A percentile compares a stretch with the other conserved stretches of the same genome.
Conservation (phyloP, 2,888 invertebrate genomes). For the Rhagonycha fulva region DNA sequence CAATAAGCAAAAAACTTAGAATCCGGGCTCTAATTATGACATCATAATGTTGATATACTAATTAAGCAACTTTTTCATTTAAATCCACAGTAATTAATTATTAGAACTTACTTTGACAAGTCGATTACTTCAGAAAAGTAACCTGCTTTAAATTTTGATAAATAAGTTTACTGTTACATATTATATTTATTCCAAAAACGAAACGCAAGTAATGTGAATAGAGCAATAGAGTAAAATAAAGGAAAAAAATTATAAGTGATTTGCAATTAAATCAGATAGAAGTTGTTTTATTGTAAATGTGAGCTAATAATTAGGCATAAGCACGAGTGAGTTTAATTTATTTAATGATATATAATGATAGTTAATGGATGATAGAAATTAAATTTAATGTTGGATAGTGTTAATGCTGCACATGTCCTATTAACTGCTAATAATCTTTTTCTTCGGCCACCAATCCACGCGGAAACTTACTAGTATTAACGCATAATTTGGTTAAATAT, state of each 20-base stretch:
- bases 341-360: slow-evolving; percentile 28
- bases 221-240: background rate
- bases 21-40: too few relatives aligned
- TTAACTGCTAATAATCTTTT: slow-evolving; percentile 12
- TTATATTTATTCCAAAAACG: background rate
- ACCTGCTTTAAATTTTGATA: background rate
- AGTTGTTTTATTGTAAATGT: background rate
- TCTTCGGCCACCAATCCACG: slow-evolving; percentile 3
- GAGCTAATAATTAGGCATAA: slow-evolving; percentile 13
- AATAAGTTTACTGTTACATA: background rate
- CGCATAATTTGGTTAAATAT: background rate
- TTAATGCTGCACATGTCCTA: slow-evolving; percentile 14
- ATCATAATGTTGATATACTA: too few relatives aligned
- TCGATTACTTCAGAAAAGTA: background rate
- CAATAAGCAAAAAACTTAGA: too few relatives aligned
- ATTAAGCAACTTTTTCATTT: too few relatives aligned
- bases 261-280: background rate
- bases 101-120: background rate
- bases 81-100: too few relatives aligned
- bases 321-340: slow-evolving; percentile 19
- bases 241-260: background rate
- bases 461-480: background rate
- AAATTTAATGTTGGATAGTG: slow-evolving; percentile 16
- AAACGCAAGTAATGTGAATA: background rate
- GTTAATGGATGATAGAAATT: slow-evolving; percentile 25